These are phyloP conservation scores for Neoscelio sp. DNA, from an alignment of 2,888 invertebrate species.

Conservation along the genomic window DNA sequence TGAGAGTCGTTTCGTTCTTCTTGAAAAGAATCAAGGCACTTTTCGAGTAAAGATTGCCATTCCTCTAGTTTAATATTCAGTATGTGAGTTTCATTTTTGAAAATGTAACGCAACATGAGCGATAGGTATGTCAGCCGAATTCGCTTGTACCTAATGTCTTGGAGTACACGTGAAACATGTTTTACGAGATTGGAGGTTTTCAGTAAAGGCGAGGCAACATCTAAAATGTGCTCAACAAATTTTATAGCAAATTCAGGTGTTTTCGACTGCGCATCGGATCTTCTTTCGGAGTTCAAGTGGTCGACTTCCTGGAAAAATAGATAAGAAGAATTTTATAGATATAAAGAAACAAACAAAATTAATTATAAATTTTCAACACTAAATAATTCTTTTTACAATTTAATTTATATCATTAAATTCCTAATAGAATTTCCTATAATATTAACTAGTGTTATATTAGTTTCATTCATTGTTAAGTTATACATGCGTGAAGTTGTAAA, in stretches of 20 bases:
- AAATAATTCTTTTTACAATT: too few relatives aligned
- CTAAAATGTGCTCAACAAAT: constrained; percentile 31
- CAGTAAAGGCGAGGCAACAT: constrained; percentile 9
- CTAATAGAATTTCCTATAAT: too few relatives aligned
- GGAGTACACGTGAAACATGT: constrained; percentile 13
- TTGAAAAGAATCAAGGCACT: constrained; percentile 65
- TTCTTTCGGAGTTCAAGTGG: constrained; percentile 18
- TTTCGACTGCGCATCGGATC: constrained; percentile 15
- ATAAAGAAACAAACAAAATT: neutral
- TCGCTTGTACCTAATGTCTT: constrained; percentile 25
- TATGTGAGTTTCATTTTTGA: constrained; percentile 43
- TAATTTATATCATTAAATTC: too few relatives aligned
- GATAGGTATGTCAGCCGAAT: constrained; percentile 27
- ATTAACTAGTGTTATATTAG: too few relatives aligned
- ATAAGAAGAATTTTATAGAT: neutral
- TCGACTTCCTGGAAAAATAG: constrained; percentile 35
- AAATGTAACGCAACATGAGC: constrained; percentile 15
- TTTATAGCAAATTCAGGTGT: constrained; percentile 42
- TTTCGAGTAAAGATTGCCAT: constrained; percentile 84
- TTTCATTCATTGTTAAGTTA: too few relatives aligned
- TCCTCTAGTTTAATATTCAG: constrained; percentile 73
- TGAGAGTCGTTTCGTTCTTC: constrained; percentile 81
- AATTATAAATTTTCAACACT: too few relatives aligned
- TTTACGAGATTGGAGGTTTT: constrained; percentile 27
- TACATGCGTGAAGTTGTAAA: too few relatives aligned